Conservation (phyloP, 2,888 invertebrate genomes). For the Melanostoma mellinum region DNA sequence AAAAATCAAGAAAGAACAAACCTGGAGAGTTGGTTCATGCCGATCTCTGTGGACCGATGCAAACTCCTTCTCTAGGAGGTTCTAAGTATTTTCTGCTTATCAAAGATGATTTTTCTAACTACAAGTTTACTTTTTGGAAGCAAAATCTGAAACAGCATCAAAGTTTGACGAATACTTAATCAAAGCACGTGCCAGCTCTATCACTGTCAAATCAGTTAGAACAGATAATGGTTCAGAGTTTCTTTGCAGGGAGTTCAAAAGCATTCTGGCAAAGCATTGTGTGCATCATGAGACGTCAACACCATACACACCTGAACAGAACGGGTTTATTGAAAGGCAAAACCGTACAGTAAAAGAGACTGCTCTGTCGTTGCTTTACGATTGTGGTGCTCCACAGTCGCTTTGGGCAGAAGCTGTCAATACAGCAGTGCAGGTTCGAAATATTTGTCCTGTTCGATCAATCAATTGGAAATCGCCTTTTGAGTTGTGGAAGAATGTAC, state of each 20-base stretch:
- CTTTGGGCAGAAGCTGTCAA: conserved; percentile 32
- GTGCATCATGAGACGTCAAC: conserved; percentile 30
- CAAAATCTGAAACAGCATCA: conserved; percentile 8
- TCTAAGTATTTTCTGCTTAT: conserved; percentile 19
- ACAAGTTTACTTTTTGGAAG: conserved; percentile 7
- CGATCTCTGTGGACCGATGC: conserved; percentile 15
- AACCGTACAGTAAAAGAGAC: conserved; percentile 36
- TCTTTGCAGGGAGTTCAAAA: too few relatives aligned
- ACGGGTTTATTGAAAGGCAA: conserved; percentile 33
- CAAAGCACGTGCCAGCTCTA: neutral
- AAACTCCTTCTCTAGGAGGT: neutral
- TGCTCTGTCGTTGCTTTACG: conserved; percentile 16
- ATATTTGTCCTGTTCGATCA: conserved; percentile 6
- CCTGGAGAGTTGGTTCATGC: conserved; percentile 18
- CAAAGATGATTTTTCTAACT: conserved; percentile 4
- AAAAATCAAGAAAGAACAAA: conserved; percentile 4
- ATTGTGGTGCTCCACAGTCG: conserved; percentile 24
- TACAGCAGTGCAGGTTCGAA: conserved; percentile 11
- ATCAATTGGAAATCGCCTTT: conserved; percentile 33
- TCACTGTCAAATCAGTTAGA: conserved; percentile 5
- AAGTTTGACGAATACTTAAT: conserved; percentile 20
- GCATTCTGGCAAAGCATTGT: conserved; percentile 17
- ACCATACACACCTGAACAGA: conserved; percentile 22
- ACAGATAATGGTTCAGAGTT: conserved; percentile 5
- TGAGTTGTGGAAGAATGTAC: conserved; percentile 27